Percentiles rank a stretch among this genome's conserved stretches.
Conservation (phyloP, 2,113 vertebrate genomes). For the Nyctibius bracteatus region DNA sequence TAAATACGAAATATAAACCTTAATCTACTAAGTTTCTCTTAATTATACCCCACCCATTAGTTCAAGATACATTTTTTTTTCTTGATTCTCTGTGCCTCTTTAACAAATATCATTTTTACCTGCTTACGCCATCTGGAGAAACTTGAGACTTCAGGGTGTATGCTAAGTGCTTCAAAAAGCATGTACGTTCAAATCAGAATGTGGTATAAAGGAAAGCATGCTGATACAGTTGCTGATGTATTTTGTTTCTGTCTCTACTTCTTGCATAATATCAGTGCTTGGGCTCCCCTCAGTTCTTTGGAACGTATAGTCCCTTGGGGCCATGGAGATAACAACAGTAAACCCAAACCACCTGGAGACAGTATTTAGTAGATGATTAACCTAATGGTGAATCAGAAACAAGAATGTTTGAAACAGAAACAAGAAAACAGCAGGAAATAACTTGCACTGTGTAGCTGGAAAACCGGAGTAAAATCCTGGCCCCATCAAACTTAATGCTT, state of each 20-base stretch:
- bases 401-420: conserved; percentile 48
- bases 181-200: background rate
- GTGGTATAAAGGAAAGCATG: background rate
- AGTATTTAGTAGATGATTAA: conserved; percentile 50
- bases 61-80: background rate
- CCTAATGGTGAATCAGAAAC: conserved; percentile 47
- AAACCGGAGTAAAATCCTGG: background rate
- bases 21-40: background rate
- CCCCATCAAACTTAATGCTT: background rate
- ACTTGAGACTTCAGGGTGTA: background rate
- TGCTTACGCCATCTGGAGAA: background rate
- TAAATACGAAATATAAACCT: background rate
- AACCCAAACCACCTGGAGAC: conserved; percentile 54
- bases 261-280: conserved; percentile 9
- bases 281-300: background rate
- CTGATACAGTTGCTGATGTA: background rate
- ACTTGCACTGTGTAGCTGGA: background rate
- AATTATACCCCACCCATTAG: background rate
- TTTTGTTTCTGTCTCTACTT: conserved; percentile 4
- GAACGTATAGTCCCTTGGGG: conserved; percentile 25
- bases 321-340: conserved; percentile 54
- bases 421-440: conserved; percentile 43
- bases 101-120: conserved; percentile 9
- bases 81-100: background rate
- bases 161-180: background rate